Conservation (phyloP, 2,888 invertebrate species). For the Dendrolimus pini region DNA sequence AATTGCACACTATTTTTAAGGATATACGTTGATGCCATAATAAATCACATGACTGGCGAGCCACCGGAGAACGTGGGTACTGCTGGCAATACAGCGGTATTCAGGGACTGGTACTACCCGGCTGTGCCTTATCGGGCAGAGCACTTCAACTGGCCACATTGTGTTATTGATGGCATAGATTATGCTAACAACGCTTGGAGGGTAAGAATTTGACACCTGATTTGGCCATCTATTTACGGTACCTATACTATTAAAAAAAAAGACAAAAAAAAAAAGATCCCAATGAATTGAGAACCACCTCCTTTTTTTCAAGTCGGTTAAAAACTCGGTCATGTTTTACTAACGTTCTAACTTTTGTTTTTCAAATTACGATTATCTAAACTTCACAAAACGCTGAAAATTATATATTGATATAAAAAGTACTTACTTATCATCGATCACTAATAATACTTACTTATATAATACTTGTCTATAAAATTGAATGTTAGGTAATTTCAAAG, state of each 20-base stretch:
- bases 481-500: too few relatives aligned
- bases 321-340: neutral
- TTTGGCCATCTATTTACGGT: neutral
- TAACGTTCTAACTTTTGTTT: neutral
- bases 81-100: conserved; percentile 77
- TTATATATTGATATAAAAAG: too few relatives aligned
- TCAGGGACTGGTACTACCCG: conserved; percentile 71
- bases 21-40: conserved; percentile 88
- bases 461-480: too few relatives aligned
- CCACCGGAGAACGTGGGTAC: conserved; percentile 74
- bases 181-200: conserved; percentile 77
- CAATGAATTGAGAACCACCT: too few relatives aligned
- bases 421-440: too few relatives aligned
- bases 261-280: neutral
- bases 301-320: too few relatives aligned
- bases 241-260: too few relatives aligned
- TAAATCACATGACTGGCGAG: conserved; percentile 89
- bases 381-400: too few relatives aligned
- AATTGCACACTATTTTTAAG: conserved; percentile 44
- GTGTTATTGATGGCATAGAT: conserved; percentile 81
- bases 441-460: too few relatives aligned
- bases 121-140: conserved; percentile 79
- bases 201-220: conserved; percentile 36
- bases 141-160: conserved; percentile 82
- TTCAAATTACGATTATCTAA: neutral